Conservation (phyloP, 2,888 invertebrate species). For the Stenichneumon culpator region DNA sequence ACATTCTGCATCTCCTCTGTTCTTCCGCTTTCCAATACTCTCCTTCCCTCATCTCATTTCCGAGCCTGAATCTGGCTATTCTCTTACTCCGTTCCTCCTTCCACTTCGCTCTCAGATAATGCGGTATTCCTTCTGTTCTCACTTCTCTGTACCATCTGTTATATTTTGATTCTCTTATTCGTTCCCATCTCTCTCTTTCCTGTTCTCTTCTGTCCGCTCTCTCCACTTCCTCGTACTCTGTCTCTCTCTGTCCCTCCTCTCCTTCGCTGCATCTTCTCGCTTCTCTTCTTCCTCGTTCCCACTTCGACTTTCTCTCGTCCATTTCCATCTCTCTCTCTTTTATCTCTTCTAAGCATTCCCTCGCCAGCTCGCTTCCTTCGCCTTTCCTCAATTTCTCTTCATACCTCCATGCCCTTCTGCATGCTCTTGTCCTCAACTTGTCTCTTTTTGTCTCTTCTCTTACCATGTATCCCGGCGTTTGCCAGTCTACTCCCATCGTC, state of each 20-base stretch:
- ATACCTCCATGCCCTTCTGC: neutral
- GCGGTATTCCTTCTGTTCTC: neutral
- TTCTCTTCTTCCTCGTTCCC: neutral
- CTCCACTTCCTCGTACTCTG: neutral
- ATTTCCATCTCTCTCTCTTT: neutral
- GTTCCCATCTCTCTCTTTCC: neutral
- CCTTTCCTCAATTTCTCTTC: neutral
- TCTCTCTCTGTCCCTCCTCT: neutral
- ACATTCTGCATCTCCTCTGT: neutral
- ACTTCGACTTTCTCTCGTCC: neutral
- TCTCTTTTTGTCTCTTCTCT: too few relatives aligned
- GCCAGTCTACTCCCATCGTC: too few relatives aligned
- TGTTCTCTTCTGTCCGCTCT: neutral
- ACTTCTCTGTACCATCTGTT: slow-evolving; percentile 18
- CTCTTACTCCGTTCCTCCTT: too few relatives aligned
- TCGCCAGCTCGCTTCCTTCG: neutral
- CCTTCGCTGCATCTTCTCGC: neutral
- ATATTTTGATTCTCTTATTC: slow-evolving; percentile 17
- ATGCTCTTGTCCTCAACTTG: too few relatives aligned
- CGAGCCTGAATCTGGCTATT: neutral
- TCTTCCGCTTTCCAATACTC: neutral
- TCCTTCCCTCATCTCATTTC: slow-evolving; percentile 7
- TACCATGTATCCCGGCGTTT: too few relatives aligned
- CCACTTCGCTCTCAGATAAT: too few relatives aligned
- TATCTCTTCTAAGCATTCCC: neutral